phyloP scores from a whole-genome alignment of 92 coral and sea anemone species.

The Epizoanthus ramosus region DNA sequence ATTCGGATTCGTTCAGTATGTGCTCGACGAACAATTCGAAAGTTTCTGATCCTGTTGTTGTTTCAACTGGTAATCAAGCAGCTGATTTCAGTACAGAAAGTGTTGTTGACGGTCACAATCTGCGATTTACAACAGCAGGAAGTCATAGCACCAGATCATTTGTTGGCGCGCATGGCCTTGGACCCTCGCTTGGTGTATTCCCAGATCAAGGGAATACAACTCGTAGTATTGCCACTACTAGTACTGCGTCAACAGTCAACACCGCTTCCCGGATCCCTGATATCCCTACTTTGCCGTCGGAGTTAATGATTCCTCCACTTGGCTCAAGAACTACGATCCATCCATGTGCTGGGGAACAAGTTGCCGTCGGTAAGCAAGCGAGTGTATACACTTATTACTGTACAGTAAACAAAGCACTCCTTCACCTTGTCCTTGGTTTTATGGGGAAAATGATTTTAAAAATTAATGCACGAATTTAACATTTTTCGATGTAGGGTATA shows the following conservation, averaged over 20 bases:
- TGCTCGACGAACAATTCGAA: background rate
- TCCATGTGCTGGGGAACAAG: constrained; percentile 4
- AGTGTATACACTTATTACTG: no score
- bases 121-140: background rate
- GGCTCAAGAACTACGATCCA: background rate
- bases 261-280: constrained; percentile 11
- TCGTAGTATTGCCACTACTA: background rate
- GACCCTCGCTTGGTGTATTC: background rate
- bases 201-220: background rate
- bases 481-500: no score
- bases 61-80: background rate
- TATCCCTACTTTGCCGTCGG: constrained; percentile 27
- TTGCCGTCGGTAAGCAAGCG: constrained; percentile 5
- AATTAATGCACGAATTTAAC: no score
- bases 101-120: background rate
- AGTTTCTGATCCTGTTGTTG: background rate
- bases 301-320: constrained; percentile 36
- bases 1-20: background rate
- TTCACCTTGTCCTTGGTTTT: no score
- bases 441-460: no score
- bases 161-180: background rate
- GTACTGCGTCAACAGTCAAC: background rate
- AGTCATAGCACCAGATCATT: background rate
- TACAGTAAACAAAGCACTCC: no score
- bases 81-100: constrained; percentile 1